phyloP scores from a whole-genome alignment of 2,113 vertebrate species.

The Alaudala cheleensis region DNA sequence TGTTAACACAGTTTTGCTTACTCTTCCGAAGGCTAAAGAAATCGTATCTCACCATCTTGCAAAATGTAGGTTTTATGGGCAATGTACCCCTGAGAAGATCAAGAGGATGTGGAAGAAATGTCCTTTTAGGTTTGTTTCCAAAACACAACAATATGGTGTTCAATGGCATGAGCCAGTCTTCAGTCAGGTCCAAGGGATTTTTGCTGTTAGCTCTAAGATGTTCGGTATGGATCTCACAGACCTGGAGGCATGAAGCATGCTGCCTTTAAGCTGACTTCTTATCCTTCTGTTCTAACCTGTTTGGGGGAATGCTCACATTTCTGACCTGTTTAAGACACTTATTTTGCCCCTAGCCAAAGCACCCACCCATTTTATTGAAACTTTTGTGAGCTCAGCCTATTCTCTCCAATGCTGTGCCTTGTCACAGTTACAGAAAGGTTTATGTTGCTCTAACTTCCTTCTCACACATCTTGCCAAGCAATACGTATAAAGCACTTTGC shows the following conservation, averaged over 20 bases:
- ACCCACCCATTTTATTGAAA: background rate
- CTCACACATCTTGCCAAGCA: background rate
- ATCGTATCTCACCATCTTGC: background rate
- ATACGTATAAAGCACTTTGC: background rate
- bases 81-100: background rate
- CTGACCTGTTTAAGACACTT: background rate
- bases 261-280: background rate
- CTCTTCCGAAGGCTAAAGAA: background rate
- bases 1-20: background rate
- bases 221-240: background rate
- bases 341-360: background rate
- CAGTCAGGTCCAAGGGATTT: background rate
- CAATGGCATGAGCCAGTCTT: background rate
- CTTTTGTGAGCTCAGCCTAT: background rate
- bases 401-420: background rate
- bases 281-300: background rate
- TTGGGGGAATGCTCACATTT: background rate
- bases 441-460: background rate
- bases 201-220: background rate
- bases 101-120: background rate
- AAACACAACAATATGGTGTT: background rate
- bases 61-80: background rate
- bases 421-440: fast-evolving
- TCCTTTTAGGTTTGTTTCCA: background rate
- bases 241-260: background rate